Conservation (phyloP, 1,140 invertebrate species). For the Glossosoma conforme region DNA sequence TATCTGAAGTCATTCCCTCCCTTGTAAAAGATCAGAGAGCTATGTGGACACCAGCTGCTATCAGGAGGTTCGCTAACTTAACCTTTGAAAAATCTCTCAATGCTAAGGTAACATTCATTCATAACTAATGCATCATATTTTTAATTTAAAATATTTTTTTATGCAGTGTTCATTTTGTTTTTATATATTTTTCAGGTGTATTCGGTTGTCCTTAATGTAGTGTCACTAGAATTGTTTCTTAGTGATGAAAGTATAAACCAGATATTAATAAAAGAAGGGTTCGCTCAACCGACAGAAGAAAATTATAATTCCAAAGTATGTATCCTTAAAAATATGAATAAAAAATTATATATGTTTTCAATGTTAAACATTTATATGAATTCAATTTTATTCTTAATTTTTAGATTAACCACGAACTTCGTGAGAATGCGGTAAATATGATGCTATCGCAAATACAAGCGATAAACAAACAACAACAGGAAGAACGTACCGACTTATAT, state of each 20-base stretch:
- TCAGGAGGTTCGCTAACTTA: slow-evolving; percentile 46
- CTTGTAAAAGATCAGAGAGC: slow-evolving; percentile 49
- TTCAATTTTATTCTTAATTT: background rate
- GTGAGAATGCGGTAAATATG: slow-evolving; percentile 36
- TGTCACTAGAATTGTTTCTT: slow-evolving; percentile 57
- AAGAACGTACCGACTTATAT: slow-evolving; percentile 35
- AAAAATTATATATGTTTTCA: background rate
- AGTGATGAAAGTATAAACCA: slow-evolving; percentile 55
- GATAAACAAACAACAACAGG: slow-evolving; percentile 47
- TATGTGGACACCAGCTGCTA: slow-evolving; percentile 57
- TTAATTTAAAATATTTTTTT: too few species aligned
- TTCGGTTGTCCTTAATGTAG: slow-evolving; percentile 69
- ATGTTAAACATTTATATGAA: background rate
- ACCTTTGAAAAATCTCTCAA: slow-evolving; percentile 36
- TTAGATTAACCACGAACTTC: slow-evolving; percentile 50
- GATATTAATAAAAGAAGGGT: slow-evolving; percentile 54
- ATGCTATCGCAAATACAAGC: slow-evolving; percentile 40
- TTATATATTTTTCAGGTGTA: slow-evolving; percentile 66
- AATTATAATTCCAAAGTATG: slow-evolving; percentile 66
- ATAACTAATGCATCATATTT: too few species aligned
- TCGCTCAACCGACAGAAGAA: slow-evolving; percentile 65
- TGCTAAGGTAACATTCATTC: slow-evolving; percentile 50
- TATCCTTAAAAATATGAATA: slow-evolving; percentile 5
- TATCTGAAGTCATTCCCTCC: slow-evolving; percentile 64
- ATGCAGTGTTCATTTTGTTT: too few species aligned